phyloP scores from a whole-genome alignment of 2,888 invertebrate genomes.

The Terebella lapidaria region DNA sequence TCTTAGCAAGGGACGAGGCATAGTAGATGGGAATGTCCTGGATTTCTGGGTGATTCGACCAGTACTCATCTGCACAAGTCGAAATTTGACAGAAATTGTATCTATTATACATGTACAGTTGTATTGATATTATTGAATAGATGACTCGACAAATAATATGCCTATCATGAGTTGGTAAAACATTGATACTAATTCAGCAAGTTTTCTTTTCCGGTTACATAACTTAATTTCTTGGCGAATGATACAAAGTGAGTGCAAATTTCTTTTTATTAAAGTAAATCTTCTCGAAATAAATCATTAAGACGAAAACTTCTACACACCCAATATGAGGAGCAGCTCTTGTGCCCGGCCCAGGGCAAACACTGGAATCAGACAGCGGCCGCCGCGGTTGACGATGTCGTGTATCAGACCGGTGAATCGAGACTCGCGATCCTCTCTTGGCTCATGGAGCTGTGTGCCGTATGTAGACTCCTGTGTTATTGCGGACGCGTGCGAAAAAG shows the following conservation, averaged over 20 bases:
- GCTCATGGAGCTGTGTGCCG: slow-evolving; percentile 98
- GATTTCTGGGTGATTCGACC: slow-evolving; percentile 93
- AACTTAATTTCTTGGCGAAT: too few relatives aligned
- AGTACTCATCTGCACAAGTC: slow-evolving; percentile 89
- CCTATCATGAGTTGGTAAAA: too few relatives aligned
- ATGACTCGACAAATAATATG: too few relatives aligned
- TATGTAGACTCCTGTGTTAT: slow-evolving; percentile 98
- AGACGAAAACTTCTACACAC: slow-evolving; percentile 53
- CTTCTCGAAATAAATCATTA: too few relatives aligned
- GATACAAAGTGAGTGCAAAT: too few relatives aligned
- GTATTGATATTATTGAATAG: too few relatives aligned
- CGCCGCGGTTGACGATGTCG: slow-evolving; percentile 95
- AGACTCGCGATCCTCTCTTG: slow-evolving; percentile 88
- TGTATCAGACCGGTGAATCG: slow-evolving; percentile 89
- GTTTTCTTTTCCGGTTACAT: too few relatives aligned
- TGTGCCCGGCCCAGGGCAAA: slow-evolving; percentile 97
- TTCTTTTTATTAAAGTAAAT: too few relatives aligned
- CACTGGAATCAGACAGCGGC: slow-evolving; percentile 95
- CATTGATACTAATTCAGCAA: too few relatives aligned
- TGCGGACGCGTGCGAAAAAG: too few relatives aligned
- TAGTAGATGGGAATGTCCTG: slow-evolving; percentile 99
- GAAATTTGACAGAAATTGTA: neutral
- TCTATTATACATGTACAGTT: too few relatives aligned
- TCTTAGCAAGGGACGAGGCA: slow-evolving; percentile 97
- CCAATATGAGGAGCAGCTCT: slow-evolving; percentile 83